These are phyloP conservation scores for Bradynema listronoti DNA, from an alignment of 1,140 invertebrate genomes.

Conservation along the genomic window DNA sequence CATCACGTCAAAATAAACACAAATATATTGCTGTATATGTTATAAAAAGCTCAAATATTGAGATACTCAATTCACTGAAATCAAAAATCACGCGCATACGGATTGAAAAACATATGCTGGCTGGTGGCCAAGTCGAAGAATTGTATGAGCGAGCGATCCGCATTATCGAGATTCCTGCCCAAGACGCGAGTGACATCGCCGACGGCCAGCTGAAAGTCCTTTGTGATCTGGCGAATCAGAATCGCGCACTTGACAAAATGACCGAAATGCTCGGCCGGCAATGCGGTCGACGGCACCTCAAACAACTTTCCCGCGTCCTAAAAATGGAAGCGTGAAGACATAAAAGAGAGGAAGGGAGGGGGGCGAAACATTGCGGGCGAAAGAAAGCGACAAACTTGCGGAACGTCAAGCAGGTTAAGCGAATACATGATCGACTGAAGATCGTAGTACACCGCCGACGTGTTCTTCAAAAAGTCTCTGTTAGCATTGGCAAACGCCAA, in stretches of 20 bases:
- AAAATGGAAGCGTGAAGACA: no score
- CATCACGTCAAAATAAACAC: background rate
- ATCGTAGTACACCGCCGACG: conserved; percentile 10
- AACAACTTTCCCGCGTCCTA: no score
- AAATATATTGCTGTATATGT: background rate
- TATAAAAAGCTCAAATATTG: background rate
- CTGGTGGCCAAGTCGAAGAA: conserved; percentile 15
- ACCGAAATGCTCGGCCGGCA: no score
- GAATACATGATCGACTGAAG: conserved; percentile 8
- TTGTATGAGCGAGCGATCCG: conserved; percentile 8
- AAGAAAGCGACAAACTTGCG: background rate
- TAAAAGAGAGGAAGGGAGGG: no score
- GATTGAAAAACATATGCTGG: conserved; percentile 7
- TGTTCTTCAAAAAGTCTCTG: conserved; percentile 1
- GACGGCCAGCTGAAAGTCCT: conserved; percentile 11
- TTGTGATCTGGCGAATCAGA: conserved; percentile 3
- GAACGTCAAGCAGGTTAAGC: conserved; percentile 6
- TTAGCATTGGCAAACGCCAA: background rate
- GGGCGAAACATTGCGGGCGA: background rate
- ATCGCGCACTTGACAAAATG: conserved; percentile 3
- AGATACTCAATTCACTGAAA: background rate
- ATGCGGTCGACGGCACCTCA: no score
- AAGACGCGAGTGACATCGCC: conserved; percentile 2
- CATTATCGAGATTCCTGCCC: conserved; percentile 1
- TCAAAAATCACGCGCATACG: background rate